Conservation (phyloP, 1,140 invertebrate species). For the Pararge aegeria region DNA sequence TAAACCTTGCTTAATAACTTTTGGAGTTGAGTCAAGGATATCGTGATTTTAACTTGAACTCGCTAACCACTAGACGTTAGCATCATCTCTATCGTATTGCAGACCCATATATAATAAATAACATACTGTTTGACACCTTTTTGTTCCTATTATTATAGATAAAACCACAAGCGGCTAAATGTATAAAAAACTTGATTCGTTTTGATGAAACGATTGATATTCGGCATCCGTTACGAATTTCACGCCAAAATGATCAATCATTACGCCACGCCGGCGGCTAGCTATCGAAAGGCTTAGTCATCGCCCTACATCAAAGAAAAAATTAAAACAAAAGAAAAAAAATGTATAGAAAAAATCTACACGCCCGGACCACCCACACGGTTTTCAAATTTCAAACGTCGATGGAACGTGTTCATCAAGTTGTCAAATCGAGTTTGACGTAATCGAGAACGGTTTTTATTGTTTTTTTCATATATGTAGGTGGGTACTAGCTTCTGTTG, state of each 20-base stretch:
- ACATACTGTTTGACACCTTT: neutral
- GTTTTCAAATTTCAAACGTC: slow-evolving; percentile 64
- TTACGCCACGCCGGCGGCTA: slow-evolving; percentile 63
- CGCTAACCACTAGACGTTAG: no score
- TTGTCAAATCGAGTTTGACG: slow-evolving; percentile 76
- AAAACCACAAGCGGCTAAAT: neutral
- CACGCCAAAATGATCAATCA: slow-evolving; percentile 50
- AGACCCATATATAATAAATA: no score
- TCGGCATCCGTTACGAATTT: slow-evolving; percentile 28
- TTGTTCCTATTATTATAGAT: neutral
- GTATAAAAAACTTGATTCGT: slow-evolving; percentile 5
- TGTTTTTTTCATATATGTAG: slow-evolving; percentile 40
- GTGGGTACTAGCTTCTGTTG: slow-evolving; percentile 55
- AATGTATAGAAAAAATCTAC: slow-evolving; percentile 30
- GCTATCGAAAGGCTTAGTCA: slow-evolving; percentile 69
- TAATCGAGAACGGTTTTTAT: slow-evolving; percentile 64
- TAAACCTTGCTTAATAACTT: no score
- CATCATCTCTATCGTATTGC: no score
- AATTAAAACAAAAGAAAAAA: slow-evolving; percentile 62
- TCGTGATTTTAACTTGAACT: no score
- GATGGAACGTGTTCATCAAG: slow-evolving; percentile 73
- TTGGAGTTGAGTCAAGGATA: no score
- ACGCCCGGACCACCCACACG: slow-evolving; percentile 67
- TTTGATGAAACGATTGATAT: slow-evolving; percentile 14
- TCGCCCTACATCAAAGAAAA: slow-evolving; percentile 55